Conservation (phyloP, 2,888 invertebrate species). For the Hirtodrosophila confusa region DNA sequence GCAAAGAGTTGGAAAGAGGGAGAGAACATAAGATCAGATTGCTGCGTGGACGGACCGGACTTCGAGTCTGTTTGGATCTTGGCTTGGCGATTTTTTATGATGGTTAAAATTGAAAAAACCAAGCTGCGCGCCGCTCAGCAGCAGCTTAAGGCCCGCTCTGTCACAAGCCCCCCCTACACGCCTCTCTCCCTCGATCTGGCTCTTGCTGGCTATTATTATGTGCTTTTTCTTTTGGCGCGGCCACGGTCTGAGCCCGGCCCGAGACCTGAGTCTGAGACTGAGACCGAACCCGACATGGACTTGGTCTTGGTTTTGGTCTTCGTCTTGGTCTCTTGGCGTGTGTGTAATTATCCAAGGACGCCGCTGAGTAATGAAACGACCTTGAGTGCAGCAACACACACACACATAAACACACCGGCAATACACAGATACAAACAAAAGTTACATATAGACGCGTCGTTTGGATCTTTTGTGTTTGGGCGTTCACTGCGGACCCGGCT, state of each 20-base stretch:
- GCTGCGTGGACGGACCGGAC: constrained; percentile 65
- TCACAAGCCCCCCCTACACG: not conserved
- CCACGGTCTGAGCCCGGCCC: constrained; percentile 20
- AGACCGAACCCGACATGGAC: constrained; percentile 24
- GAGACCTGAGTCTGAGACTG: constrained; percentile 16
- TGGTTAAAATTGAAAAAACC: constrained; percentile 68
- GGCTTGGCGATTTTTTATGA: constrained; percentile 68
- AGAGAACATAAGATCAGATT: constrained; percentile 48
- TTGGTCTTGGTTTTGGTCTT: constrained; percentile 46
- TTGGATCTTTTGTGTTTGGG: constrained; percentile 61
- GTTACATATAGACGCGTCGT: constrained; percentile 39
- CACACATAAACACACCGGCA: constrained; percentile 11
- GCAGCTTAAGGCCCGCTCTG: constrained; percentile 43
- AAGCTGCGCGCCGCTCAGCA: constrained; percentile 20
- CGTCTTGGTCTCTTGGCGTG: constrained; percentile 67
- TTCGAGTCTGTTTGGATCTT: constrained; percentile 24
- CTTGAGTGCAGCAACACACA: constrained; percentile 72
- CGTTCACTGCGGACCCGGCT: constrained; percentile 50
- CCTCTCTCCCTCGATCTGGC: constrained; percentile 4
- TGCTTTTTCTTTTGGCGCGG: constrained; percentile 59
- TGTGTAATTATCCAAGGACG: constrained; percentile 82
- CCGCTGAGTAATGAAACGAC: constrained; percentile 81
- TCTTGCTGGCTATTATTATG: constrained; percentile 58
- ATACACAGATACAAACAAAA: constrained; percentile 19
- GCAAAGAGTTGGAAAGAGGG: constrained; percentile 8